These are phyloP conservation scores for Lathronympha strigana DNA, from an alignment of 2,888 invertebrate species.

Conservation along the genomic window DNA sequence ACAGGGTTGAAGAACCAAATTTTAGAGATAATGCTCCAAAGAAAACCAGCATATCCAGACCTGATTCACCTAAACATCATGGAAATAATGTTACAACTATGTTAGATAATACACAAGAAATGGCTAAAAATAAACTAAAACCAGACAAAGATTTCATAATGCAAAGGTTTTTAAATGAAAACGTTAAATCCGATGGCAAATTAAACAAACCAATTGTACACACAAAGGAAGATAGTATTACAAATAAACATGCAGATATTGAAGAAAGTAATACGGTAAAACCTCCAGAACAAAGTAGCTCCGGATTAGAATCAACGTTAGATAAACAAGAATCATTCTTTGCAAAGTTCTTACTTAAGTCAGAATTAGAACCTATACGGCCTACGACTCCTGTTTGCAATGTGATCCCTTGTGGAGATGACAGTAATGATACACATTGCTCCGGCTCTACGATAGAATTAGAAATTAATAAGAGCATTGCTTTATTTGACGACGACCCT, in stretches of 20 bases:
- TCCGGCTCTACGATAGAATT: constrained; percentile 76
- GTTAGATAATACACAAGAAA: constrained; percentile 14
- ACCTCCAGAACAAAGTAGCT: constrained; percentile 37
- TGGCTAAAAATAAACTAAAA: constrained; percentile 46
- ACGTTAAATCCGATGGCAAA: background rate
- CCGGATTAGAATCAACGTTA: constrained; percentile 57
- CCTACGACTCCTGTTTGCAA: constrained; percentile 62
- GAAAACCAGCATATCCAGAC: background rate
- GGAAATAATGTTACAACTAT: background rate
- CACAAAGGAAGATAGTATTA: constrained; percentile 28
- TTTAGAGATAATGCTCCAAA: background rate
- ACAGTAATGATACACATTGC: constrained; percentile 71
- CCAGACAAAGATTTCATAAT: constrained; percentile 65
- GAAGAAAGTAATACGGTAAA: constrained; percentile 27
- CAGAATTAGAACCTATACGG: constrained; percentile 37
- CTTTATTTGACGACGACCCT: constrained; percentile 73
- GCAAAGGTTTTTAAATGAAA: constrained; percentile 58
- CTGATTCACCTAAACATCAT: background rate
- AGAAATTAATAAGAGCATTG: constrained; percentile 78
- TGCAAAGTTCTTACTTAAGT: constrained; percentile 62
- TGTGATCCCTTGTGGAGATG: constrained; percentile 62
- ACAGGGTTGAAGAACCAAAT: background rate
- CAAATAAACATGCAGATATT: constrained; percentile 47
- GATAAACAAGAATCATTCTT: constrained; percentile 79
- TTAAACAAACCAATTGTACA: background rate